phyloP scores from a whole-genome alignment of 1,140 invertebrate species.

The Neomicropteryx cornuta region DNA sequence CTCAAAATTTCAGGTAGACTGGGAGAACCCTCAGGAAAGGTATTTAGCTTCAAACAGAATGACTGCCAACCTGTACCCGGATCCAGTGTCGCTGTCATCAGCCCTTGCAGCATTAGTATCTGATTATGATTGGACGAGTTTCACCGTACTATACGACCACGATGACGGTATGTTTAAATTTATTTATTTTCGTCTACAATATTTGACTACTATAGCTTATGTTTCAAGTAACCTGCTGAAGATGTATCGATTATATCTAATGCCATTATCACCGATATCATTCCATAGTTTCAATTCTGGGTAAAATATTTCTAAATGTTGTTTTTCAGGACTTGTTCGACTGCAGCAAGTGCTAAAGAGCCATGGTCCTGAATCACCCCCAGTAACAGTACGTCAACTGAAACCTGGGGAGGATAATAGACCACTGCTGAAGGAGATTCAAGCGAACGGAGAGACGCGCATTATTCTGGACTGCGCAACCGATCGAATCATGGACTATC shows the following conservation, averaged over 20 bases:
- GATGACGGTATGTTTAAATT: constrained; percentile 39
- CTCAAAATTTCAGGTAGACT: no score
- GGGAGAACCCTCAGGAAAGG: constrained; percentile 4
- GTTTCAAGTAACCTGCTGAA: no score
- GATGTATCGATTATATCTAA: no score
- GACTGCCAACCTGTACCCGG: constrained; percentile 57
- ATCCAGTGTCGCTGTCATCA: constrained; percentile 48
- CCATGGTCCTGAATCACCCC: constrained; percentile 39
- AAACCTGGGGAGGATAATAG: constrained; percentile 47
- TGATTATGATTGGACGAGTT: constrained; percentile 61
- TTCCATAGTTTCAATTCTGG: no score
- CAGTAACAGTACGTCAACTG: constrained; percentile 49
- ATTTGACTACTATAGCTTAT: no score
- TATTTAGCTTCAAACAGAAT: constrained; percentile 22
- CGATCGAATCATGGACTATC: constrained; percentile 50
- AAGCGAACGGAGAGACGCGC: constrained; percentile 50
- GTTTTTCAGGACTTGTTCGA: constrained; percentile 52
- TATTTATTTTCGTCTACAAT: constrained; percentile 4
- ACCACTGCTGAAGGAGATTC: constrained; percentile 60
- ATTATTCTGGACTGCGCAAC: constrained; percentile 72
- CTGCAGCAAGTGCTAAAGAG: constrained; percentile 65
- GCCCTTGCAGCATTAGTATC: constrained; percentile 55
- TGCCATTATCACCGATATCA: no score
- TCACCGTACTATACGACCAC: constrained; percentile 63
- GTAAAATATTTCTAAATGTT: no score